These are phyloP conservation scores for Acanthosepion lycidas DNA, from an alignment of 2,888 invertebrate species.

Conservation along the genomic window DNA sequence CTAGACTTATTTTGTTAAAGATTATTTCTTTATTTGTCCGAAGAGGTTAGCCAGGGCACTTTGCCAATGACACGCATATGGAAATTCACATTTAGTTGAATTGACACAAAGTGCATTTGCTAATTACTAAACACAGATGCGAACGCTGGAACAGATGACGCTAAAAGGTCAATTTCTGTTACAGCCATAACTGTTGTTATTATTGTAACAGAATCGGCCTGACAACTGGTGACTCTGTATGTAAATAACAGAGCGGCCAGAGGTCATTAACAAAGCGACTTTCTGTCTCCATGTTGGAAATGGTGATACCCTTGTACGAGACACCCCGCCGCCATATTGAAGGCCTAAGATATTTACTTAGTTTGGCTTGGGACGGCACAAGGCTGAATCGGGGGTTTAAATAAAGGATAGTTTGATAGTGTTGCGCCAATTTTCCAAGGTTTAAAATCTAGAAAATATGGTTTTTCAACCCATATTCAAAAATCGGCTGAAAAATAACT, in stretches of 20 bases:
- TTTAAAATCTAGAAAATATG: too few relatives aligned
- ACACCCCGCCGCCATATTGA: neutral
- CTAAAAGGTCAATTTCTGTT: conserved; percentile 33
- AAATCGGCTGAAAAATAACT: too few relatives aligned
- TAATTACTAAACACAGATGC: neutral
- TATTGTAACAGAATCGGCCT: neutral
- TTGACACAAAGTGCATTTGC: neutral
- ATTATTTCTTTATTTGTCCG: neutral
- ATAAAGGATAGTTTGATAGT: too few relatives aligned
- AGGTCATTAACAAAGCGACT: neutral
- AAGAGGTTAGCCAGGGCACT: neutral
- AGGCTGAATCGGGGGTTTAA: too few relatives aligned
- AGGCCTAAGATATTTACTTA: neutral
- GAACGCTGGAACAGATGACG: neutral
- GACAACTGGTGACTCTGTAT: neutral
- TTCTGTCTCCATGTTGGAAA: neutral
- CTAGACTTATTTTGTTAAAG: conserved; percentile 7
- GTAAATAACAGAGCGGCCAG: neutral
- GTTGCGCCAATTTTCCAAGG: too few relatives aligned
- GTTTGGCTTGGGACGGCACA: too few relatives aligned
- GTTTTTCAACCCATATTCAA: too few relatives aligned
- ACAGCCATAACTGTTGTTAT: neutral
- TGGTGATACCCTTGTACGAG: neutral
- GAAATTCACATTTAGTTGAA: neutral
- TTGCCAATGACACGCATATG: neutral